Conservation (phyloP, 37 sponge, comb jelly and placozoan species). For the Hexactinellida sp. region DNA sequence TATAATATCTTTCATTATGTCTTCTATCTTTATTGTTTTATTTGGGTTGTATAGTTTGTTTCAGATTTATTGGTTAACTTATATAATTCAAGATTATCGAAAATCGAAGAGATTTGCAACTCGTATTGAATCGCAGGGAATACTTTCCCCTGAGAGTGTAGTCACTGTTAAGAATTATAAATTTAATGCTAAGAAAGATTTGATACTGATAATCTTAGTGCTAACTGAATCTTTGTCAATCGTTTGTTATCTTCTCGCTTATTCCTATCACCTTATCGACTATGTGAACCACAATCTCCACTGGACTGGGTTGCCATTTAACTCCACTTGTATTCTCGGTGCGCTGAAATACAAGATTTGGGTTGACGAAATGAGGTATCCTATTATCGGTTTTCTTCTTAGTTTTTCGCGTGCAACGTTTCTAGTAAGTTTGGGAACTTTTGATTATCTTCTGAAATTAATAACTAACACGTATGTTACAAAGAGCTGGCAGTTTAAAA, state of each 20-base stretch:
- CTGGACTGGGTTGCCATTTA: background rate
- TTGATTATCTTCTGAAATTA: background rate
- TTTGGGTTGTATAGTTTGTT: too few relatives aligned
- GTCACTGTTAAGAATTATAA: too few relatives aligned
- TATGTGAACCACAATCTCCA: background rate
- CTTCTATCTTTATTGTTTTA: background rate
- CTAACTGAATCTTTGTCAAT: too few relatives aligned
- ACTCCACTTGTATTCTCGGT: background rate
- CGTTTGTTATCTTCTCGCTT: background rate
- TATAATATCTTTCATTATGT: background rate
- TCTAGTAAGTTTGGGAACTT: background rate
- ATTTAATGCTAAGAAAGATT: too few relatives aligned
- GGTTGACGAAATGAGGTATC: background rate
- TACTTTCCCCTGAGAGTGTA: too few relatives aligned
- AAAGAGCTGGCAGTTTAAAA: background rate
- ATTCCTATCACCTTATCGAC: background rate
- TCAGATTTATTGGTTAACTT: too few relatives aligned
- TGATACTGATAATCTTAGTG: too few relatives aligned
- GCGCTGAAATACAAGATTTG: background rate
- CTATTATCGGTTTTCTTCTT: background rate
- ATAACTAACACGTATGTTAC: background rate
- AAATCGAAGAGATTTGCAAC: too few relatives aligned
- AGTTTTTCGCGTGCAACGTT: background rate
- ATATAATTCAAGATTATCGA: too few relatives aligned
- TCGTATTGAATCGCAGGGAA: too few relatives aligned